Conservation (phyloP, 2,113 vertebrate species). For the Bathybates hornii region DNA sequence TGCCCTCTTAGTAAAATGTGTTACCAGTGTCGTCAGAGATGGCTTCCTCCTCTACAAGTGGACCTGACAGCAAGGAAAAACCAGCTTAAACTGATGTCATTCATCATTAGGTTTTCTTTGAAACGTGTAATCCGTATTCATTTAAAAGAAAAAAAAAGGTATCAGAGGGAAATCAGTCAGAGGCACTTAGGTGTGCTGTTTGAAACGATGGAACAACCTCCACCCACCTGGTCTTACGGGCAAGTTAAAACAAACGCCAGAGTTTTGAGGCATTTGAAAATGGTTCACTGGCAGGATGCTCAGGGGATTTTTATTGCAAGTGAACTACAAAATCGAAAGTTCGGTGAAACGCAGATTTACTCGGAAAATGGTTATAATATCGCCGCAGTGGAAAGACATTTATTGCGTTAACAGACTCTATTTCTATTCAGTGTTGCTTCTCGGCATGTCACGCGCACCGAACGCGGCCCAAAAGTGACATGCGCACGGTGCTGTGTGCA, state of each 20-base stretch:
- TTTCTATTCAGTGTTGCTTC: not conserved
- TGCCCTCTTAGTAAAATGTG: not conserved
- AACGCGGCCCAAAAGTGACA: not conserved
- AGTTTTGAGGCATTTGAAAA: not conserved
- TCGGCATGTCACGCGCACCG: not conserved
- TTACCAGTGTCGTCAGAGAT: not conserved
- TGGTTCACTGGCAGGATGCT: not conserved
- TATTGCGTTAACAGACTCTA: not conserved
- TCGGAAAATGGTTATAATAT: not conserved
- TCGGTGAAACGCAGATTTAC: not conserved
- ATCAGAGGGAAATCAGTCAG: not conserved
- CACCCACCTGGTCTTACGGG: not conserved
- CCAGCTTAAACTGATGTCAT: not conserved
- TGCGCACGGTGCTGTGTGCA: not conserved
- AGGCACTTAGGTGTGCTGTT: not conserved
- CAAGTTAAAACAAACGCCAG: constrained; percentile 16
- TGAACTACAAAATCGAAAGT: not conserved
- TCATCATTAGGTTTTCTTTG: not conserved
- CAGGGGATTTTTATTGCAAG: not conserved
- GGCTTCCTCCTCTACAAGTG: not conserved
- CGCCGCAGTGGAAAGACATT: not conserved
- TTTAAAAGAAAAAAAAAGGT: not conserved
- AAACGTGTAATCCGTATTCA: not conserved
- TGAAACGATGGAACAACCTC: not conserved
- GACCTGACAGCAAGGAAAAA: not conserved